Evolutionary conservation across 2,113 vertebrate genomes (phyloP), one percentile per base, ranked within the genome.

Genomic region (Callipepla squamata): DNA sequence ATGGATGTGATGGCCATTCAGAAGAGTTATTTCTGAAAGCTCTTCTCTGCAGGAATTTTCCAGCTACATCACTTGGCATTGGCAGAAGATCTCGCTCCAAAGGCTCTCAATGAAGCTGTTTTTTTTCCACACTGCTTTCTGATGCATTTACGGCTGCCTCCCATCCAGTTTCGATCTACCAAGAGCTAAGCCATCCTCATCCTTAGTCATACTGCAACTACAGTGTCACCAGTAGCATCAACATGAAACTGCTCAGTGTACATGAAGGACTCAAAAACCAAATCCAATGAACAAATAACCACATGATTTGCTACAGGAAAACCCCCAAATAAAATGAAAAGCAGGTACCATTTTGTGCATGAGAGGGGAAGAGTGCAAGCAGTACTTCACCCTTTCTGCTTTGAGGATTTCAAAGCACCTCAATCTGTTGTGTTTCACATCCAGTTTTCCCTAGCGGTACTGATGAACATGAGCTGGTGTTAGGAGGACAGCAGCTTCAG

Each of bases 291-390:
- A 50, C 72, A 58, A 68, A 42, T 50, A 89, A 59, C 65, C 61
- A 25, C 13, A 30, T 11, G 14, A 44, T 69, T 32, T 21, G 65
- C 81, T 45, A 62, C 20, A 94, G 93, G 94, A 95, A 95, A 94
- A 88, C 78, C 92, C 94, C 92, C 17, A 51, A 68, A 77, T 22
- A 18, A 42, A 77, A 61, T 7, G 48, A 78, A 75, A 65, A 63
- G 11, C 21, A 38, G 55, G 79, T 36, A 75, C 76, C 67, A 57
- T 85, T 85, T 70, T 80, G 42, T 79, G 73, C 25, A 2, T 22
- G 61, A 21, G 18, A 48, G 73, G 62, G 72, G 42, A 75, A 28
- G 65, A 53, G 57, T 2, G 1, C 69, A 22, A 77, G 17, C 30
- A 3, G 17, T 2, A 16, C 70, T 85, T 63, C 42, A n/a, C 59